Evolutionary conservation across 1,140 invertebrate genomes (phyloP).

Genomic region (Steinernema khuongi): DNA sequence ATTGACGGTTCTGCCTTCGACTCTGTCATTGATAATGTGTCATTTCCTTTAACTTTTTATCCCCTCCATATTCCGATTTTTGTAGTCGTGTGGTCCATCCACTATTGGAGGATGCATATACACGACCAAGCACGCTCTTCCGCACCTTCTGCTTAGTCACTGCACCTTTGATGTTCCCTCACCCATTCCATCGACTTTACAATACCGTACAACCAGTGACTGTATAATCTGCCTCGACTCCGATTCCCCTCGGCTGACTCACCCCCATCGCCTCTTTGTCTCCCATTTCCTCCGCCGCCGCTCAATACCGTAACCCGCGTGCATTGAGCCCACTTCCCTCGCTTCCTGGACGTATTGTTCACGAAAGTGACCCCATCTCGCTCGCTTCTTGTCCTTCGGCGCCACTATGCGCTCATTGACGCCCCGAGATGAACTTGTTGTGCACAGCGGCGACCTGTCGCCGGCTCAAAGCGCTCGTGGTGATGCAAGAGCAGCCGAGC

Average conservation of each 20-base stretch:
- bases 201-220: too few species aligned
- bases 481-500: slow-evolving; percentile 9
- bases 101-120: too few species aligned
- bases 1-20: too few species aligned
- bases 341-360: slow-evolving; percentile 8
- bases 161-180: too few species aligned
- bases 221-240: too few species aligned
- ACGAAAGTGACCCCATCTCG: slow-evolving; percentile 2
- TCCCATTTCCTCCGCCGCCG: not conserved
- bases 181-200: too few species aligned
- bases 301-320: not conserved
- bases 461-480: not conserved
- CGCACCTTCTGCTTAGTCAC: too few species aligned
- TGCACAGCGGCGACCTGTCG: not conserved
- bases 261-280: not conserved
- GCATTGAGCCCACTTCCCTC: not conserved
- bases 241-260: not conserved
- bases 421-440: slow-evolving; percentile 15
- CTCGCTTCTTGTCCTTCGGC: slow-evolving; percentile 6
- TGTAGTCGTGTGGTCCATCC: too few species aligned
- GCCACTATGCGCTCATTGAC: not conserved
- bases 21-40: too few species aligned
- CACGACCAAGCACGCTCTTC: too few species aligned
- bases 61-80: too few species aligned
- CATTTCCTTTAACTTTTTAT: too few species aligned